phyloP scores from a whole-genome alignment of 2,113 vertebrate species.

The Symphodus melops region DNA sequence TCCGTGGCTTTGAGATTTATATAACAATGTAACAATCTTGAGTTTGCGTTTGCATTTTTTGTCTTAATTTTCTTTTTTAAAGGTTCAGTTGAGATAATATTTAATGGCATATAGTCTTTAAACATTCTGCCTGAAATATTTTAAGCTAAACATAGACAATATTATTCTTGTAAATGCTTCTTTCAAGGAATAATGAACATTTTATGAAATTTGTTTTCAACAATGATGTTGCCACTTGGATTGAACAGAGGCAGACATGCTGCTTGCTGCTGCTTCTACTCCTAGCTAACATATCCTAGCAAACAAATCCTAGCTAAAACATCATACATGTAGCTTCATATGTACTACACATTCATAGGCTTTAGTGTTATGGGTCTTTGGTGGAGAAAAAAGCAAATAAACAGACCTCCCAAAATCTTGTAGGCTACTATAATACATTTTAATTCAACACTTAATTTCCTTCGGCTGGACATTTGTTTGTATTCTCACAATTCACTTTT shows the following conservation, averaged over 20 bases:
- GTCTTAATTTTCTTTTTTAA: not conserved
- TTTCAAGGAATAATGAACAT: too few relatives aligned
- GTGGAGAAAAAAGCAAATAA: not conserved
- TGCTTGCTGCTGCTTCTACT: not conserved
- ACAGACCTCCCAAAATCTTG: not conserved
- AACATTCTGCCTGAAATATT: not conserved
- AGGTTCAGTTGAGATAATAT: not conserved
- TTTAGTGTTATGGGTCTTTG: not conserved
- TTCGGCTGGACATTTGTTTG: too few relatives aligned
- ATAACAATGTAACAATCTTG: not conserved
- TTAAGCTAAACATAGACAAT: not conserved
- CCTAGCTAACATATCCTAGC: too few relatives aligned
- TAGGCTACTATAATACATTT: too few relatives aligned
- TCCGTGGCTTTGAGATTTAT: not conserved
- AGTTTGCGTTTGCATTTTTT: slow-evolving; percentile 12
- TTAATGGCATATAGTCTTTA: not conserved
- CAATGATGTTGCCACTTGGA: too few relatives aligned
- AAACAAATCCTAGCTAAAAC: not conserved
- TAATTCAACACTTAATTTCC: too few relatives aligned
- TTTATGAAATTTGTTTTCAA: too few relatives aligned
- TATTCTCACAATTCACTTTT: too few relatives aligned
- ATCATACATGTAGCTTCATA: not conserved
- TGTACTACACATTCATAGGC: not conserved
- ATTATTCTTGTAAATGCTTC: too few relatives aligned
- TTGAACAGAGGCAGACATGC: not conserved